phyloP scores from a whole-genome alignment of 2,113 vertebrate species.

The Zeus faber region DNA sequence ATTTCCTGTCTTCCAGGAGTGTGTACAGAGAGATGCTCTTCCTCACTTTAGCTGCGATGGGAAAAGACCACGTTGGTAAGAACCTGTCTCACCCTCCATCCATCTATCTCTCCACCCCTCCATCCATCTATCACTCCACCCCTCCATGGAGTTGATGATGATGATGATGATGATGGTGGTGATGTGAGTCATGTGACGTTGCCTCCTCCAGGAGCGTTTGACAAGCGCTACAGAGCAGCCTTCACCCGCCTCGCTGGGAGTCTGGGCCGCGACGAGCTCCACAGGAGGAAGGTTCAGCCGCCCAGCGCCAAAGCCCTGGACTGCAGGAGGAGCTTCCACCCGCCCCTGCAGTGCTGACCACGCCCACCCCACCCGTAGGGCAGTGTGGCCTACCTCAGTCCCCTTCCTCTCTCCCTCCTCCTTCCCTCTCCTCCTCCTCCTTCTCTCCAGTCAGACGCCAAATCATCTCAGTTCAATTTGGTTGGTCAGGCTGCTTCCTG shows the following conservation, averaged over 20 bases:
- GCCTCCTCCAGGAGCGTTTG: slow-evolving; percentile 76
- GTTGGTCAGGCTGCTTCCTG: no score
- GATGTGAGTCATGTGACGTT: neutral
- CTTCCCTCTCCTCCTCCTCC: no score
- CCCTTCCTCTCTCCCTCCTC: no score
- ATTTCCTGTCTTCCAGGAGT: slow-evolving; percentile 75
- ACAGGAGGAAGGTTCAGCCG: slow-evolving; percentile 77
- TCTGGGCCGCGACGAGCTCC: slow-evolving; percentile 81
- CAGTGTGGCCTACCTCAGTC: no score
- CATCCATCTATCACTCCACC: no score
- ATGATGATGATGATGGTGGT: no score
- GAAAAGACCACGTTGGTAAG: slow-evolving; percentile 85
- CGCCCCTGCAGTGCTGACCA: slow-evolving; percentile 82
- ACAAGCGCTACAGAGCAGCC: slow-evolving; percentile 87
- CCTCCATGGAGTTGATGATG: no score
- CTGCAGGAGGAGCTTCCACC: slow-evolving; percentile 86
- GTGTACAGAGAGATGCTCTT: slow-evolving; percentile 91
- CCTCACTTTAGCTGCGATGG: slow-evolving; percentile 88
- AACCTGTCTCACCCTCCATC: no score
- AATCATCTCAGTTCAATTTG: no score
- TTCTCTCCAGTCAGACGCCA: no score
- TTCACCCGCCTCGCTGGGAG: slow-evolving; percentile 77
- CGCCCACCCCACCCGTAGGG: neutral
- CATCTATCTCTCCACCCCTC: no score
- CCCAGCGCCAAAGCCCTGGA: slow-evolving; percentile 84